Base-by-base conservation (phyloP, 1,140 invertebrate species). In the Leguminivora glycinivorella region DNA sequence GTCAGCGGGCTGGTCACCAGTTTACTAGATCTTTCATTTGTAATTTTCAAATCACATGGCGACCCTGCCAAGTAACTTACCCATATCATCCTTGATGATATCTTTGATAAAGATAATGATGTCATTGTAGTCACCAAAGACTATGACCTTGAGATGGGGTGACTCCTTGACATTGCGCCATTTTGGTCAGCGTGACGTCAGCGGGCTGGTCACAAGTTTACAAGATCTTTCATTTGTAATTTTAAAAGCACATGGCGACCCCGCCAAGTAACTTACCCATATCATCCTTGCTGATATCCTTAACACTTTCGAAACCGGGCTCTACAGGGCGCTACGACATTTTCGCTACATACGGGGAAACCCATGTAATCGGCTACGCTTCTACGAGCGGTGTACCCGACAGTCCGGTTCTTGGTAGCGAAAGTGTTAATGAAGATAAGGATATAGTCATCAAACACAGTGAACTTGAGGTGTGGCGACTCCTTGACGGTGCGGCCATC, bases 401-500 rank as follows among this genome's bases (percentile, higher is more conserved):
- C n/a, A n/a, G n/a, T n/a, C n/a, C n/a, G n/a, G n/a, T n/a, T n/a
- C n/a, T n/a, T n/a, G n/a, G n/a, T n/a, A n/a, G n/a, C n/a, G n/a
- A n/a, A n/a, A n/a, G n/a, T n/a, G n/a, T 96, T 96, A 74, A 98
- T 96, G 79, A 97, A 98, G 66, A 99, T 96, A 26, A 98, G 97
- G 19, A 98, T 94, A 82, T 98, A 99, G 73, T 99, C 98, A 92
- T 99, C 98, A 91, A 99, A 99, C 3, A 98, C 94, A 0, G 96
- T 98, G 85, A 96, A 98, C 86, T 98, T 99, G 75, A 99, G 94
- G 75, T 97, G 96, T 0, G 93, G 89, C 2, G 96, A 95, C 79
- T 98, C 96, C 0, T 93, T 92, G 26, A 98, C 85, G 47, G 95
- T 94, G 66, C 93, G 93, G n/a, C 97, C 97, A 82, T 98, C 95